Conservation (phyloP, 2,113 vertebrate genomes). For the Ciconia stormi region DNA sequence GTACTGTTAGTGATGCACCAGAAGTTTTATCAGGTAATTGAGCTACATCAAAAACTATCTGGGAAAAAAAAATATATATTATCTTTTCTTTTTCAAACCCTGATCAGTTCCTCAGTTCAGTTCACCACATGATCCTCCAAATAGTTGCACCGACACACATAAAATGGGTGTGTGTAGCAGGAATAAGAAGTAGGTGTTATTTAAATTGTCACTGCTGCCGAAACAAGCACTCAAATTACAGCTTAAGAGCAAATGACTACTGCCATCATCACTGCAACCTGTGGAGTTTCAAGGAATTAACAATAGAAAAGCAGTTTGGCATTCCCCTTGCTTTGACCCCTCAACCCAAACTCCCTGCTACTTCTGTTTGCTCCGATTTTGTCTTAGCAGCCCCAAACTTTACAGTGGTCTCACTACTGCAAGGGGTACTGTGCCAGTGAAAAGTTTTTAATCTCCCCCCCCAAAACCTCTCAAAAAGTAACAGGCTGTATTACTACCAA, state of each 20-base stretch:
- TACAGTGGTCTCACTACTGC: neutral
- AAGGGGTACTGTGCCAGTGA: accelerated
- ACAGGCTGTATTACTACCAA: neutral
- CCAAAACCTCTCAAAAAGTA: neutral
- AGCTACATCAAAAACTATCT: neutral
- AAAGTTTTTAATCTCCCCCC: neutral
- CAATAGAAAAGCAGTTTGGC: neutral
- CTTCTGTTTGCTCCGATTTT: neutral
- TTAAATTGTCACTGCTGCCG: slow-evolving; percentile 4
- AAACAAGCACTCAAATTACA: slow-evolving; percentile 54
- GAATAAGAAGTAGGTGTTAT: slow-evolving; percentile 19
- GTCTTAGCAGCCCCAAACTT: neutral
- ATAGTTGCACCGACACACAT: neutral
- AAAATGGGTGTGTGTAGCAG: slow-evolving; percentile 1
- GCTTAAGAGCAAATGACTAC: neutral
- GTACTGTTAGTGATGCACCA: neutral
- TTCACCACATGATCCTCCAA: neutral
- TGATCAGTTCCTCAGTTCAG: neutral
- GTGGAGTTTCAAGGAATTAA: slow-evolving; percentile 7
- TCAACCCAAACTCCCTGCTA: neutral
- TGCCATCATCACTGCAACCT: neutral
- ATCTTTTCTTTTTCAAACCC: neutral
- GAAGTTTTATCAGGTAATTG: neutral
- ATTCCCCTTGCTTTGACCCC: neutral
- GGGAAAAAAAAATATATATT: neutral